A percentile compares a stretch with the other conserved stretches of the same genome.
phyloP scores from a whole-genome alignment of 92 coral and sea anemone genomes.

The Metridium senile region DNA sequence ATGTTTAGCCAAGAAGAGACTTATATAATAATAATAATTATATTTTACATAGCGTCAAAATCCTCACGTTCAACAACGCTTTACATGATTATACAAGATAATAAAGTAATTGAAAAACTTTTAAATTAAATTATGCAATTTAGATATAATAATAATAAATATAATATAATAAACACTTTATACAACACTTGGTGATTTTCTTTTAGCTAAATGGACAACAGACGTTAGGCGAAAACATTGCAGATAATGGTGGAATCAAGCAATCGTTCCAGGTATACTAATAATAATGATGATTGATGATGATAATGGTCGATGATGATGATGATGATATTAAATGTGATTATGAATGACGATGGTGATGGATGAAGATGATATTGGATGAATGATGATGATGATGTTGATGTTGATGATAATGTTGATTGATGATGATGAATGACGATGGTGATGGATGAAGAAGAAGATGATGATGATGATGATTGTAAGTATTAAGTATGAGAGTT shows the following conservation, averaged over 20 bases:
- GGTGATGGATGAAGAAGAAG: neutral
- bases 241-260: constrained; percentile 91
- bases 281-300: neutral
- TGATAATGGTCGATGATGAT: neutral
- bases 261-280: constrained; percentile 74
- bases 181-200: constrained; percentile 7
- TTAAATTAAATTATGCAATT: no score
- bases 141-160: no score
- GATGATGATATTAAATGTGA: neutral
- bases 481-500: no score
- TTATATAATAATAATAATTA: no score
- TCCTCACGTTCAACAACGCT: no score
- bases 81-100: no score
- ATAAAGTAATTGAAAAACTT: no score
- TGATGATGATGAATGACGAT: neutral
- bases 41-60: no score
- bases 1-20: no score
- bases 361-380: neutral
- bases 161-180: no score
- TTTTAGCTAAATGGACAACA: constrained; percentile 73
- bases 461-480: neutral
- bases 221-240: constrained; percentile 86
- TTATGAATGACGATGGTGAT: neutral
- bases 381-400: neutral
- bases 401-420: neutral